phyloP scores from a whole-genome alignment of 2,888 invertebrate genomes.

The Rhagium mordax region DNA sequence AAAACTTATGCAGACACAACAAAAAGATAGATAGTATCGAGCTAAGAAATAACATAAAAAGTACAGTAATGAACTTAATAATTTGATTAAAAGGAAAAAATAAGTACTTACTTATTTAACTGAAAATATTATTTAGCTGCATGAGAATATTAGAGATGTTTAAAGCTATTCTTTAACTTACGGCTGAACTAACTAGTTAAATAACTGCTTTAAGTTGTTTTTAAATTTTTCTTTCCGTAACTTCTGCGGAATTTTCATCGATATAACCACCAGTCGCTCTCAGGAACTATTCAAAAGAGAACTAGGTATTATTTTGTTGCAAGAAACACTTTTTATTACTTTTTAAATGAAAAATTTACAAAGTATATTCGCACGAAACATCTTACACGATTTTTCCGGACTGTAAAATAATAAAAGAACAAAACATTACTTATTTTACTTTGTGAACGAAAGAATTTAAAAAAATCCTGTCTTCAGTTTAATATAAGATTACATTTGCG shows the following conservation, averaged over 20 bases:
- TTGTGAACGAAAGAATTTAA: too few species aligned
- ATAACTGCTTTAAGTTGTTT: neutral
- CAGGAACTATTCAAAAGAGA: constrained; percentile 11
- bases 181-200: neutral
- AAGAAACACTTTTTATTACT: neutral
- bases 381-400: neutral
- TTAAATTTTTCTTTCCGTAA: constrained; percentile 6
- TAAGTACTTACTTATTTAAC: too few species aligned
- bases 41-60: too few species aligned
- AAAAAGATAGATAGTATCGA: too few species aligned
- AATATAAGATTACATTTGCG: too few species aligned
- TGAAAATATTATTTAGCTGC: too few species aligned
- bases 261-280: neutral
- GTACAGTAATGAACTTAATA: too few species aligned
- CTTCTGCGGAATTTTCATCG: neutral
- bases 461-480: too few species aligned
- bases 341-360: neutral
- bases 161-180: constrained; percentile 5
- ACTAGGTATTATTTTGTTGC: neutral
- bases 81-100: too few species aligned
- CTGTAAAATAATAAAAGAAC: too few species aligned
- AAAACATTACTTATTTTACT: too few species aligned
- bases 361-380: neutral
- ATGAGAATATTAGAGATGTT: neutral
- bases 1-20: too few species aligned